Percentiles rank a stretch among this genome's conserved stretches.
These are phyloP conservation scores for Potorous gilbertii DNA, from an alignment of 2,797 vertebrate species.

Conservation along the genomic window DNA sequence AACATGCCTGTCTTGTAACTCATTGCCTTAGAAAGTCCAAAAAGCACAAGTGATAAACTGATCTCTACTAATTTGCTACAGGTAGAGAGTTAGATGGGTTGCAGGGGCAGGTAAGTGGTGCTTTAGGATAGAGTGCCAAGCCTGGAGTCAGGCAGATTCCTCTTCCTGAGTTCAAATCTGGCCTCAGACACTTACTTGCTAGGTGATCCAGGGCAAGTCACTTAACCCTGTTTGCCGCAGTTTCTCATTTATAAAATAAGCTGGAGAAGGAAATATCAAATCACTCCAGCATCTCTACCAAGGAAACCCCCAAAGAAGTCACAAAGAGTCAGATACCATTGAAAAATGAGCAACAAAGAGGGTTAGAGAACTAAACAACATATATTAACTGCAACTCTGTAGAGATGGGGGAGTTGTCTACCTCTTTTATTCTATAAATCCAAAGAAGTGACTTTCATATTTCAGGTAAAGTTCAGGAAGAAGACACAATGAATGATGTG, in stretches of 20 bases:
- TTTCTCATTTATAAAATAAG: neutral
- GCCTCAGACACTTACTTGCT: neutral
- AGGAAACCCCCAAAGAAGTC: neutral
- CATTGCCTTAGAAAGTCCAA: neutral
- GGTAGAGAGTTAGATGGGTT: neutral
- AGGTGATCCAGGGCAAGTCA: neutral
- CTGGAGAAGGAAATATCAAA: neutral
- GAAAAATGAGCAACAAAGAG: conserved; percentile 1
- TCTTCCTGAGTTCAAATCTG: neutral
- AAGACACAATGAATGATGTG: conserved; percentile 2
- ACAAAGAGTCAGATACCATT: neutral
- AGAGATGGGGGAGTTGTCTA: neutral
- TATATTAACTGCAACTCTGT: neutral
- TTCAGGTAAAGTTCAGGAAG: neutral
- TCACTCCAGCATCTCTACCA: neutral
- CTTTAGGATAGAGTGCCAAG: neutral
- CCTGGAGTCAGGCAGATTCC: neutral
- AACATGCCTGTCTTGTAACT: neutral
- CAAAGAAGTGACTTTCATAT: conserved; percentile 7
- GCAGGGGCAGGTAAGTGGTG: neutral
- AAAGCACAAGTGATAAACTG: neutral
- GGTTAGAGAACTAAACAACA: neutral
- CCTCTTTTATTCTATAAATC: neutral
- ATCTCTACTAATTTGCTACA: neutral
- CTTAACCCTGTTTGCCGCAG: neutral